Percentiles rank a stretch among this genome's conserved stretches.
These are phyloP conservation scores for Dendroctonus ponderosae DNA, from an alignment of 1,140 invertebrate genomes.

Conservation along the genomic window DNA sequence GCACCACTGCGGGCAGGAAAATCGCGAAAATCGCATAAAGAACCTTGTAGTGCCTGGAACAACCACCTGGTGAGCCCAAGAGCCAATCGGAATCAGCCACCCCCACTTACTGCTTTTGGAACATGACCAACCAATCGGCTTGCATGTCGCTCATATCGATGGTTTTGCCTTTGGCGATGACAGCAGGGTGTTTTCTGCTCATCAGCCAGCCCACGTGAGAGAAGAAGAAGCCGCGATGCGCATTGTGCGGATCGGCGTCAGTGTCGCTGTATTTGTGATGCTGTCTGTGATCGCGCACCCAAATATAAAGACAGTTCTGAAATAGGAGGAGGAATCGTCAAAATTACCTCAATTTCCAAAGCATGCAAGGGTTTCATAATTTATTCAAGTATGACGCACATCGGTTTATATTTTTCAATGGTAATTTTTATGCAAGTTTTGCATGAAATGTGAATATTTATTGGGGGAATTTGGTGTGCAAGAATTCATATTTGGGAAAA, in stretches of 20 bases:
- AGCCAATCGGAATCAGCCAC: not conserved
- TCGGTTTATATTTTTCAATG: no score
- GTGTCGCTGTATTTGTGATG: slow-evolving; percentile 92
- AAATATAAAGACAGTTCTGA: slow-evolving; percentile 65
- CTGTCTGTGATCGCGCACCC: slow-evolving; percentile 82
- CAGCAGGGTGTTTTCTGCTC: slow-evolving; percentile 81
- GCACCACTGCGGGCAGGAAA: slow-evolving; percentile 70
- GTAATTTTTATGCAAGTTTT: no score
- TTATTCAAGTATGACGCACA: no score
- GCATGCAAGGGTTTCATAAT: no score
- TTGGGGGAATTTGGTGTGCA: no score
- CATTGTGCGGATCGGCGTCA: slow-evolving; percentile 88
- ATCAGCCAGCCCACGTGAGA: slow-evolving; percentile 92
- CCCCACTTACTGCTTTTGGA: slow-evolving; percentile 57
- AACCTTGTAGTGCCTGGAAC: slow-evolving; percentile 66
- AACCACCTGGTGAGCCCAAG: not conserved
- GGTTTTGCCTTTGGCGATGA: slow-evolving; percentile 72
- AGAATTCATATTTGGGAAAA: no score
- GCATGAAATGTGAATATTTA: no score
- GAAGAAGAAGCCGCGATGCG: slow-evolving; percentile 86
- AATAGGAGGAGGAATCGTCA: slow-evolving; percentile 42
- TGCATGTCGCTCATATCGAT: slow-evolving; percentile 81
- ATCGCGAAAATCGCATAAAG: slow-evolving; percentile 72
- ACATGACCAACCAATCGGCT: slow-evolving; percentile 69
- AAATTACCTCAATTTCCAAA: no score